Evolutionary conservation across 2,888 invertebrate species (phyloP), one percentile per base, ranked within the genome.

Genomic region (Parthenolecanium corni): DNA sequence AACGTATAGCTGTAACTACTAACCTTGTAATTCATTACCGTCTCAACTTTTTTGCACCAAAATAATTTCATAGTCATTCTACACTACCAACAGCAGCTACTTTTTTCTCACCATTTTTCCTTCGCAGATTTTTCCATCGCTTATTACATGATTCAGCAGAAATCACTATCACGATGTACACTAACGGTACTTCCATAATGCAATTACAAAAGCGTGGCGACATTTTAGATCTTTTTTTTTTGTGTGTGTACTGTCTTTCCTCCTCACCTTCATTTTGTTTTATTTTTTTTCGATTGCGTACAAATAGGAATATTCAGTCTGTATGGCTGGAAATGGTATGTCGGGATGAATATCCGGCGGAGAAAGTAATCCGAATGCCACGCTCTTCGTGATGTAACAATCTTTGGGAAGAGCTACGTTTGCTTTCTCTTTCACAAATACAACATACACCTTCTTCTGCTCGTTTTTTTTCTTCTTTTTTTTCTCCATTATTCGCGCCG

Each of bases 341-440:
- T 47, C 57, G 46, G 31, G 31, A 31, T 24, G 57, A 44, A 57
- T 42, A 44, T 25, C 25, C 57, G 24, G 18, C 18, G 57, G 57
- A 57, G 57, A 57, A 57, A 57, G 57, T 57, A 57, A 57, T 46
- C 44, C 57, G 44, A 31, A 57, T 46, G 57, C 57, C 44, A 46
- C 57, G 57, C 57, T 46, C 24, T 54, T 54, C 57, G 31, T 57
- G 57, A 57, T 46, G 57, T 57, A 57, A 57, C 57, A 57, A 18
- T 57, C 46, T 57, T 56, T 44, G 20, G 21, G 57, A 57, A 57
- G 42, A 57, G 31, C 31, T 46, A 31, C 31, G 31, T 57, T 57
- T 57, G 57, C 57, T 57, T 57, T 57, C 57, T 57, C 57, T 57
- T 57, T 57, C 57, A 44, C 46, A 31, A 57, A 57, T 44, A 31